Evolutionary conservation across 2,113 vertebrate species (phyloP).

Genomic region (Alethe castanea): DNA sequence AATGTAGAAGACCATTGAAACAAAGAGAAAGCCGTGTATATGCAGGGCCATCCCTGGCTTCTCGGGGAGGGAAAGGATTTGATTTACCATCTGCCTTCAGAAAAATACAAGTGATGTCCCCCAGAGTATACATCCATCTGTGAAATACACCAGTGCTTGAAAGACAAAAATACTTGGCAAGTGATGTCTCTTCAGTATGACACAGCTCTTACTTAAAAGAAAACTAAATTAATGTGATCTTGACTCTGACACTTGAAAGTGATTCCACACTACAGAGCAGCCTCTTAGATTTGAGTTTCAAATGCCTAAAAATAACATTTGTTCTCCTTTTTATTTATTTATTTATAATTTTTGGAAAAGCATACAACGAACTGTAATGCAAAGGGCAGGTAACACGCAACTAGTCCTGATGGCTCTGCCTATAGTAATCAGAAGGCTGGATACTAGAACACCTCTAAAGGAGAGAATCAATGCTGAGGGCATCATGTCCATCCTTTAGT

Average conservation of each 20-base stretch:
- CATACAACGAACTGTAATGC: background rate
- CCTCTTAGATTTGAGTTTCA: background rate
- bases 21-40: background rate
- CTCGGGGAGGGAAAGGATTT: background rate
- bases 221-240: background rate
- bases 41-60: background rate
- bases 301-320: background rate
- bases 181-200: background rate
- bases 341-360: background rate
- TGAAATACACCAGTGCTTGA: background rate
- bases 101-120: background rate
- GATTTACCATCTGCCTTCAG: background rate
- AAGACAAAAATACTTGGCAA: background rate
- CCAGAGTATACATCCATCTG: background rate
- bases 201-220: background rate
- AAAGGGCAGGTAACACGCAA: background rate
- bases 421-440: background rate
- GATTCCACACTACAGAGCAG: background rate
- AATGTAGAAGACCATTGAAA: fast-evolving
- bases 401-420: background rate
- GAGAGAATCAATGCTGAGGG: background rate
- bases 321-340: background rate
- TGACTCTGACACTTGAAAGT: background rate
- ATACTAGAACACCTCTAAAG: background rate
- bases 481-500: background rate